These are phyloP conservation scores for Leptobrachium leishanense DNA, from an alignment of 2,113 vertebrate genomes.

Conservation along the genomic window DNA sequence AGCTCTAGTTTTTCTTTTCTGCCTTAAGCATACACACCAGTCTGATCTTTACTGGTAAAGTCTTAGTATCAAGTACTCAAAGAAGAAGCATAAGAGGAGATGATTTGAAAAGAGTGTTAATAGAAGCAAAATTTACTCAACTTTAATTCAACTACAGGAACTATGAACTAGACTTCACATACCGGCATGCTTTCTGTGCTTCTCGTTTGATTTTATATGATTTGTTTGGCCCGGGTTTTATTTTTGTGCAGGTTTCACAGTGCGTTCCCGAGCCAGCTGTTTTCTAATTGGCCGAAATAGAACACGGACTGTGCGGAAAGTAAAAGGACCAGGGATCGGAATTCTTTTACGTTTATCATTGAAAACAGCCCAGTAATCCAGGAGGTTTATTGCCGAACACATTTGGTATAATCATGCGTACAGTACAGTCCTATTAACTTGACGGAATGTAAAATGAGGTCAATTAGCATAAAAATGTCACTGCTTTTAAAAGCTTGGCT, in stretches of 20 bases:
- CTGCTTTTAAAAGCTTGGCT: slow-evolving; percentile 73
- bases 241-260: slow-evolving; percentile 34
- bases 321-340: not conserved
- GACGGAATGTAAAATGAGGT: slow-evolving; percentile 74
- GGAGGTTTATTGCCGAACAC: slow-evolving; percentile 12
- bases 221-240: slow-evolving; percentile 35
- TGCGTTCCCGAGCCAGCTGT: slow-evolving; percentile 8
- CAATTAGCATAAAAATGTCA: slow-evolving; percentile 78
- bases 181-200: slow-evolving; percentile 25
- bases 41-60: no score
- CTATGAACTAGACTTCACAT: slow-evolving; percentile 8
- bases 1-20: no score
- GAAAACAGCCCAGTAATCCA: slow-evolving; percentile 28
- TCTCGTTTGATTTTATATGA: slow-evolving; percentile 32
- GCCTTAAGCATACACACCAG: no score
- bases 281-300: slow-evolving; percentile 43
- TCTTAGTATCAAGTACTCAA: no score
- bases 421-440: slow-evolving; percentile 68
- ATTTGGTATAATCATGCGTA: slow-evolving; percentile 27
- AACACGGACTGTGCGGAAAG: slow-evolving; percentile 20
- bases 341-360: slow-evolving; percentile 16
- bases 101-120: slow-evolving; percentile 2
- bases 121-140: slow-evolving; percentile 16
- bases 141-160: not conserved
- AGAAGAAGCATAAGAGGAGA: not conserved